Evolutionary conservation across 2,888 invertebrate species (phyloP).

Genomic region (Zonitis immaculata): DNA sequence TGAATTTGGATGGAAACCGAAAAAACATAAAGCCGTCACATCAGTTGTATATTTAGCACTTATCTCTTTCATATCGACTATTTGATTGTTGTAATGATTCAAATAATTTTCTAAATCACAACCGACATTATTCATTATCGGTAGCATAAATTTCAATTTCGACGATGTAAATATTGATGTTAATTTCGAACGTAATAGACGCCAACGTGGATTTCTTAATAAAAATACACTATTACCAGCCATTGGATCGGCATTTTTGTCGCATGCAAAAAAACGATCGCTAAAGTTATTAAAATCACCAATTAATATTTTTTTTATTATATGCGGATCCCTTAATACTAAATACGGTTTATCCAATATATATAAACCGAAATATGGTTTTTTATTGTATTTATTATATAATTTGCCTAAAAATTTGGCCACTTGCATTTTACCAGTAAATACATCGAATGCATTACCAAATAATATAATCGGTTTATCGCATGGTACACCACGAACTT

Average conservation of each 20-base stretch:
- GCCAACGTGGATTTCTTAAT: conserved; percentile 53
- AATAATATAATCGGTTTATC: conserved; percentile 30
- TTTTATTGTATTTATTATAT: conserved; percentile 36
- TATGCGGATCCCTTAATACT: conserved; percentile 47
- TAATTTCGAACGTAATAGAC: conserved; percentile 50
- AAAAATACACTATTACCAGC: conserved; percentile 48
- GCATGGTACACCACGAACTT: conserved; percentile 29
- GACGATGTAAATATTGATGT: conserved; percentile 54
- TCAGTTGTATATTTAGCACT: conserved; percentile 48
- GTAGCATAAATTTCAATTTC: conserved; percentile 53
- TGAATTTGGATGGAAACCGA: conserved; percentile 47
- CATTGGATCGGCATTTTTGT: conserved; percentile 47
- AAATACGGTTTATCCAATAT: conserved; percentile 50
- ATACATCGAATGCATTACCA: conserved; percentile 35
- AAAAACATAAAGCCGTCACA: conserved; percentile 49
- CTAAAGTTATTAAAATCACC: conserved; percentile 50
- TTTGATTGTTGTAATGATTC: conserved; percentile 20
- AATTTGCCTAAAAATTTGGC: conserved; percentile 41
- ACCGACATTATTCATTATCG: conserved; percentile 47
- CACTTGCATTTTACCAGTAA: conserved; percentile 37
- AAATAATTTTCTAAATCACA: conserved; percentile 38
- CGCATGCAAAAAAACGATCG: conserved; percentile 50
- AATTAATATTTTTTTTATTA: conserved; percentile 49
- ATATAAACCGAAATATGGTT: conserved; percentile 48
- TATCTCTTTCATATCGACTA: conserved; percentile 37